Percentiles rank a stretch among this genome's conserved stretches.
phyloP scores from a whole-genome alignment of 2,888 invertebrate genomes.

The Aleiodes leptofemur region DNA sequence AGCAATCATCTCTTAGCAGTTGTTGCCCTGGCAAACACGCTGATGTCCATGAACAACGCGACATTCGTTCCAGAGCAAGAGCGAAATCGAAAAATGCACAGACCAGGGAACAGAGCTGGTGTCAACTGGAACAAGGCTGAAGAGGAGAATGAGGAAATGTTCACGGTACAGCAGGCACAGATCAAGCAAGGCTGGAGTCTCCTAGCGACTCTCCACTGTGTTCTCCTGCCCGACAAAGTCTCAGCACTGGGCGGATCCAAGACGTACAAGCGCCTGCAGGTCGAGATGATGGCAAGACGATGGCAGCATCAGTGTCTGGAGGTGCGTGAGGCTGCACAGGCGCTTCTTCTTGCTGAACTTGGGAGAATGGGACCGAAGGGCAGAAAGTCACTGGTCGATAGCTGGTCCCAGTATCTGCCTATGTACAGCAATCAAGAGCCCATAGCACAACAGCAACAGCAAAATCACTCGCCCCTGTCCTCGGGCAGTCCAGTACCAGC shows the following conservation, averaged over 20 bases:
- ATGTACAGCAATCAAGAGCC: constrained; percentile 89
- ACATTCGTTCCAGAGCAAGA: constrained; percentile 94
- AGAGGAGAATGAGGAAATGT: constrained; percentile 89
- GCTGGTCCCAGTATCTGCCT: constrained; percentile 97
- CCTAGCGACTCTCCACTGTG: constrained; percentile 96
- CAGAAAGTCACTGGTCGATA: constrained; percentile 93
- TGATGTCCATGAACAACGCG: constrained; percentile 98
- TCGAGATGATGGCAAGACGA: constrained; percentile 96
- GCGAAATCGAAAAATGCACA: constrained; percentile 85
- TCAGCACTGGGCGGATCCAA: constrained; percentile 82
- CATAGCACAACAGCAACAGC: constrained; percentile 81
- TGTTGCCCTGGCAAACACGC: constrained; percentile 95
- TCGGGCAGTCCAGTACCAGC: constrained; percentile 72
- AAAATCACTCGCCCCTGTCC: constrained; percentile 71
- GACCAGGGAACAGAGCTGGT: constrained; percentile 81
- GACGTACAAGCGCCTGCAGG: constrained; percentile 94
- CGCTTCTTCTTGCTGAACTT: constrained; percentile 94
- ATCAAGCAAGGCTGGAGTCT: constrained; percentile 99
- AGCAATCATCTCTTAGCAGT: constrained; percentile 97
- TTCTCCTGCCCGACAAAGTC: constrained; percentile 95
- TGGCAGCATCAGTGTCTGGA: constrained; percentile 99
- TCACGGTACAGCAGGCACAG: constrained; percentile 91
- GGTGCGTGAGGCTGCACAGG: constrained; percentile 97
- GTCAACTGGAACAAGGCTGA: constrained; percentile 84
- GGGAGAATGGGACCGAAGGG: constrained; percentile 92